phyloP scores from a whole-genome alignment of 2,797 vertebrate species.

The Remorina albescens region DNA sequence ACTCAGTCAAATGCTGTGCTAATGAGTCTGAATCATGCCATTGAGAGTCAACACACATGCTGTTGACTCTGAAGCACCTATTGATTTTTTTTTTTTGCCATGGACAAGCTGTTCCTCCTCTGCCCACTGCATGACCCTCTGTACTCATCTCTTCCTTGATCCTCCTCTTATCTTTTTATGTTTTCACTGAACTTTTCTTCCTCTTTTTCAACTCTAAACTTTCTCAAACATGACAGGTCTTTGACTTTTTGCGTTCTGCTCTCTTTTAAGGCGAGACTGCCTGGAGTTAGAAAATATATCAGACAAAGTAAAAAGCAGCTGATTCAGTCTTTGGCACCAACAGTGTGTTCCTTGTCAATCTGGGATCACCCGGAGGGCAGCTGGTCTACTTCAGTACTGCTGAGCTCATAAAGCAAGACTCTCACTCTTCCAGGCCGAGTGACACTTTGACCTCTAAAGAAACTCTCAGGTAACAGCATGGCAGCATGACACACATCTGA shows the following conservation, averaged over 20 bases:
- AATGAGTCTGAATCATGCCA: slow-evolving; percentile 71
- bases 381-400: slow-evolving; percentile 16
- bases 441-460: slow-evolving; percentile 29
- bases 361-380: slow-evolving; percentile 55
- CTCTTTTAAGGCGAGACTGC: slow-evolving; percentile 23
- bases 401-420: slow-evolving; percentile 40
- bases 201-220: slow-evolving; percentile 32
- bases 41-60: slow-evolving; percentile 61
- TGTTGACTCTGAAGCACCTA: slow-evolving; percentile 61
- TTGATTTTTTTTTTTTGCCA: slow-evolving; percentile 63
- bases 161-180: slow-evolving; percentile 36
- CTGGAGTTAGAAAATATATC: slow-evolving; percentile 34
- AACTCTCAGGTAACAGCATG: neutral
- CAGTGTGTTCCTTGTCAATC: slow-evolving; percentile 9
- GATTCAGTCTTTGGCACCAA: slow-evolving; percentile 45
- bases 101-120: slow-evolving; percentile 48
- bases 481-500: no score
- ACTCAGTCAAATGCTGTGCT: slow-evolving; percentile 64
- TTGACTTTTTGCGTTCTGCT: slow-evolving; percentile 31
- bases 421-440: slow-evolving; percentile 10
- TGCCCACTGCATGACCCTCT: slow-evolving; percentile 49
- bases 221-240: slow-evolving; percentile 38
- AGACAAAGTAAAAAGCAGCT: slow-evolving; percentile 45
- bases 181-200: slow-evolving; percentile 34
- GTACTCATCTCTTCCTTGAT: slow-evolving; percentile 28